These are phyloP conservation scores for Drosophila saltans DNA, from an alignment of 1,140 invertebrate species.

Conservation along the genomic window DNA sequence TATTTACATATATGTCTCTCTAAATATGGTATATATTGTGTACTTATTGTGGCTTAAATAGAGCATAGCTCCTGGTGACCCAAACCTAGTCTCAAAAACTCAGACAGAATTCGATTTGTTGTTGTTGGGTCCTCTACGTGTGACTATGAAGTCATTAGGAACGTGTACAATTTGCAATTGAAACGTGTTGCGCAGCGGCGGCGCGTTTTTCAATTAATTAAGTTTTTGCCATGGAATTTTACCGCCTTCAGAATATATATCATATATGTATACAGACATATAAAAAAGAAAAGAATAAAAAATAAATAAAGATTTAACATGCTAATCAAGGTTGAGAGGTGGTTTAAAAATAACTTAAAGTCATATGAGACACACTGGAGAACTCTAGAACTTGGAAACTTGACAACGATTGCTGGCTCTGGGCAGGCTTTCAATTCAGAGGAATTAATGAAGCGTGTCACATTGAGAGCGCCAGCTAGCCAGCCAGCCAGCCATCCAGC, in stretches of 20 bases:
- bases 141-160: constrained; percentile 50
- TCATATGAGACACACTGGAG: constrained; percentile 35
- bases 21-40: not conserved
- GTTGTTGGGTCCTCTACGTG: constrained; percentile 43
- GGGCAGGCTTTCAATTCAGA: constrained; percentile 59
- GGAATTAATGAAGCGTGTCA: constrained; percentile 74
- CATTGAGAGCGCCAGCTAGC: constrained; percentile 42
- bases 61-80: constrained; percentile 1
- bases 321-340: constrained; percentile 59
- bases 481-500: constrained; percentile 19
- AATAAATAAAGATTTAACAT: constrained; percentile 53
- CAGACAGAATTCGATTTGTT: constrained; percentile 26
- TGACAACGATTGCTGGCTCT: constrained; percentile 40
- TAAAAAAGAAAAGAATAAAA: not conserved
- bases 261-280: not conserved
- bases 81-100: constrained; percentile 1
- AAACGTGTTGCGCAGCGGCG: constrained; percentile 39
- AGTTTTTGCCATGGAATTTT: constrained; percentile 67
- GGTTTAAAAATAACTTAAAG: constrained; percentile 62
- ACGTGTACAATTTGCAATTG: constrained; percentile 61
- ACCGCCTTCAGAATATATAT: constrained; percentile 40
- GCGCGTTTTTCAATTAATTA: constrained; percentile 77
- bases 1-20: not conserved
- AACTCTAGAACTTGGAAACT: constrained; percentile 25
- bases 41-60: not conserved